A percentile compares a stretch with the other conserved stretches of the same genome.
Evolutionary conservation across 2,888 invertebrate species (phyloP).

Genomic region (Epinotia brunnichana): DNA sequence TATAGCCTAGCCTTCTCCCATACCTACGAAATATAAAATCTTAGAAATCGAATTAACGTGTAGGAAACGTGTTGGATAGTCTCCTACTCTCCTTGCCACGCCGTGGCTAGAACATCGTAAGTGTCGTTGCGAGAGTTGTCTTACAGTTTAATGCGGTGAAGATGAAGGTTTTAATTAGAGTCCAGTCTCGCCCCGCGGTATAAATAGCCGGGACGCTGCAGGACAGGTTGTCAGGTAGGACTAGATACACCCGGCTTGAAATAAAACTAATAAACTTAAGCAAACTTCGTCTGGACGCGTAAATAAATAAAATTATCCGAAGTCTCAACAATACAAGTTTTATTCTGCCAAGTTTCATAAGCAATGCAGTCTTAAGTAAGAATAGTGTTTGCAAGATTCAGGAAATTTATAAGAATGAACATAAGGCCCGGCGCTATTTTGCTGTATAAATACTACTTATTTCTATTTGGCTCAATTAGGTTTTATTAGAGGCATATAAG

Average conservation of each 20-base stretch:
- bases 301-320: slow-evolving; percentile 31
- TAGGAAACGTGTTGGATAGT: background rate
- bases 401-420: background rate
- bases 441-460: background rate
- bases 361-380: background rate
- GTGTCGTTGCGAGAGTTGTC: slow-evolving; percentile 19
- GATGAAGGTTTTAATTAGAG: slow-evolving; percentile 47
- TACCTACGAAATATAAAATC: background rate
- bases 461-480: slow-evolving; percentile 3
- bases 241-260: slow-evolving; percentile 56
- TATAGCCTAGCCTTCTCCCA: background rate
- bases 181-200: slow-evolving; percentile 48
- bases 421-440: background rate
- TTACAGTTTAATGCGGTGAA: slow-evolving; percentile 21
- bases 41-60: slow-evolving; percentile 2
- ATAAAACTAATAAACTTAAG: slow-evolving; percentile 57
- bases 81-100: background rate
- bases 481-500: background rate
- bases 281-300: slow-evolving; percentile 25
- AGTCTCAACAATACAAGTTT: slow-evolving; percentile 13
- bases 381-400: background rate
- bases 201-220: slow-evolving; percentile 56
- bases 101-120: slow-evolving; percentile 8
- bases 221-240: slow-evolving; percentile 62
- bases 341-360: slow-evolving; percentile 3